These are phyloP conservation scores for Drosophila grimshawi DNA, from an alignment of 1,140 invertebrate species.

Conservation along the genomic window DNA sequence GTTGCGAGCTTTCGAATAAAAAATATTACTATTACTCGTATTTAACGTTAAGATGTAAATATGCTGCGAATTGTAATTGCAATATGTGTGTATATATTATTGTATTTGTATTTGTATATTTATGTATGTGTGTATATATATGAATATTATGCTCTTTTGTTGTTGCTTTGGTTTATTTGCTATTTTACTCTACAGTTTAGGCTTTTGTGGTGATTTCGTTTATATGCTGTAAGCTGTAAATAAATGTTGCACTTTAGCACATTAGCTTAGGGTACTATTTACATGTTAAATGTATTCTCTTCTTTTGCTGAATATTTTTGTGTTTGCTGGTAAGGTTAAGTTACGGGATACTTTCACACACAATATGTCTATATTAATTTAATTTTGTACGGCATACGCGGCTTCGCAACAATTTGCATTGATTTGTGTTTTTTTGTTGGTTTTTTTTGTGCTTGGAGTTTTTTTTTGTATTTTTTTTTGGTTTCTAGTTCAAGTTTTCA, in stretches of 20 bases:
- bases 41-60: conserved; percentile 56
- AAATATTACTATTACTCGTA: conserved; percentile 30
- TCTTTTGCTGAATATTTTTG: conserved; percentile 10
- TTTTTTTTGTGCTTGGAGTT: conserved; percentile 7
- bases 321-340: conserved; percentile 11
- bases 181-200: conserved; percentile 52
- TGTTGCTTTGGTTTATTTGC: conserved; percentile 29
- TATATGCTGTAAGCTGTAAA: conserved; percentile 73
- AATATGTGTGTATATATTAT: conserved; percentile 44
- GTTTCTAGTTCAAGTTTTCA: conserved; percentile 13
- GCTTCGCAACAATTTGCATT: conserved; percentile 42
- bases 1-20: conserved; percentile 36
- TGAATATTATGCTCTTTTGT: conserved; percentile 59
- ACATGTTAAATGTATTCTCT: conserved; percentile 38
- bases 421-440: conserved; percentile 18
- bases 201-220: conserved; percentile 78
- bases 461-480: conserved; percentile 17
- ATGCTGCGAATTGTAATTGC: conserved; percentile 63
- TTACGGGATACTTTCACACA: not conserved
- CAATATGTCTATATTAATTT: conserved; percentile 3
- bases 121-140: conserved; percentile 64
- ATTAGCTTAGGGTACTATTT: conserved; percentile 53
- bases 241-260: conserved; percentile 54
- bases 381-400: conserved; percentile 60
- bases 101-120: conserved; percentile 44